phyloP scores from a whole-genome alignment of 1,140 invertebrate genomes.

The Holotrichia oblita region DNA sequence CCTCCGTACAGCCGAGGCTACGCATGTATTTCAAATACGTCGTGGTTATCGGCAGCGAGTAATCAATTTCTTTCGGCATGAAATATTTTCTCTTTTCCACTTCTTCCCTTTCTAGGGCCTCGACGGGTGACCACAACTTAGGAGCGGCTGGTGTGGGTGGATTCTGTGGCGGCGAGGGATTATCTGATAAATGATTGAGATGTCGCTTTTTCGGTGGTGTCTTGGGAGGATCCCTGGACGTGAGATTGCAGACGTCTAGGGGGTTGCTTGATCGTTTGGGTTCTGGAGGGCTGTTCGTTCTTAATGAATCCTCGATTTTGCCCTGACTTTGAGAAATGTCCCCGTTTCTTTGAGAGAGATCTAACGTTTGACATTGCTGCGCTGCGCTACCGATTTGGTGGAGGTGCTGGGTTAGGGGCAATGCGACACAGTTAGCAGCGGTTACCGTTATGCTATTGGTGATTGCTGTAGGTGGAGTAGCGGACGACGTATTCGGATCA shows the following conservation, averaged over 20 bases:
- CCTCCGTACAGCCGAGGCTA: conserved; percentile 69
- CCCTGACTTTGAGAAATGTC: conserved; percentile 48
- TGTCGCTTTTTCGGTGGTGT: conserved; percentile 63
- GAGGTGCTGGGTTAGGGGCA: conserved; percentile 15
- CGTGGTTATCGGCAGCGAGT: conserved; percentile 85
- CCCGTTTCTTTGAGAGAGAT: conserved; percentile 46
- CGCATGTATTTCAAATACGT: conserved; percentile 85
- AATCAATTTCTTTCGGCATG: conserved; percentile 72
- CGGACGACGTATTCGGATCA: conserved; percentile 30
- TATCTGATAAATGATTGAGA: conserved; percentile 52
- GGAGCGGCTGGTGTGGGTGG: conserved; percentile 25
- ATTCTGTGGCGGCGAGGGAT: conserved; percentile 47
- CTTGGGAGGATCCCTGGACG: conserved; percentile 70
- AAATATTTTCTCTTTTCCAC: conserved; percentile 48
- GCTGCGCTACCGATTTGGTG: conserved; percentile 43
- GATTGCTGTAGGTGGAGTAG: conserved; percentile 9
- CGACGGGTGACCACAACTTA: conserved; percentile 50
- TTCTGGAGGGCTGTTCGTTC: conserved; percentile 48
- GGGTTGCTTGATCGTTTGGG: conserved; percentile 65
- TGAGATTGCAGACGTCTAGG: conserved; percentile 72
- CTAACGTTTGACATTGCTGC: conserved; percentile 45
- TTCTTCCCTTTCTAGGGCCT: conserved; percentile 44
- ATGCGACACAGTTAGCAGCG: conserved; percentile 17
- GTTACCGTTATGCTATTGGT: conserved; percentile 25
- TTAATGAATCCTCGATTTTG: conserved; percentile 51